Conservation (phyloP, 92 coral and sea anemone genomes). For the Blastomussa wellsi region DNA sequence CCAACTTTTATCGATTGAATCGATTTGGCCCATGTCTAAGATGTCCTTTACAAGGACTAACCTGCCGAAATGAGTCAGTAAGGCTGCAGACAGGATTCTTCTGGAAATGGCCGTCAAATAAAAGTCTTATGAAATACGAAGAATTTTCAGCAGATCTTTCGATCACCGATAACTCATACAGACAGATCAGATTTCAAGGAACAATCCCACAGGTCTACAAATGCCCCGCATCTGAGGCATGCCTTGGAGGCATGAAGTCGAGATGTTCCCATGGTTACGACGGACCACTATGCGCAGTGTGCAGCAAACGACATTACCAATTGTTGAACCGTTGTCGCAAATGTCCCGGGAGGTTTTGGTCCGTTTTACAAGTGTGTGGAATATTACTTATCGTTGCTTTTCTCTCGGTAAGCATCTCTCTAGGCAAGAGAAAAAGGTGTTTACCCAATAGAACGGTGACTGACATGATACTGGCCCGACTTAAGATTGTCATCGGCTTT, state of each 20-base stretch:
- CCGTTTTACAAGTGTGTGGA: conserved; percentile 42
- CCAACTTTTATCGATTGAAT: conserved; percentile 49
- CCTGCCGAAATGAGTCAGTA: conserved; percentile 50
- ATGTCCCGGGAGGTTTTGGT: conserved; percentile 57
- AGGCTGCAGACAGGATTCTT: conserved; percentile 45
- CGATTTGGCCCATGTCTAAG: conserved; percentile 47
- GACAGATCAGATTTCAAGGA: conserved; percentile 9
- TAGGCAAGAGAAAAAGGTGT: conserved; percentile 29
- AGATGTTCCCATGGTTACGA: conserved; percentile 59
- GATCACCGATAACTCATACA: conserved; percentile 34
- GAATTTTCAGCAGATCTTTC: conserved; percentile 33
- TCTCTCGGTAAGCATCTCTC: conserved; percentile 24
- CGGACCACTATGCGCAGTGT: conserved; percentile 67
- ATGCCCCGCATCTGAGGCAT: conserved; percentile 56
- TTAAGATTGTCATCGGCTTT: conserved; percentile 64
- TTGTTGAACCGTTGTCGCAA: conserved; percentile 48
- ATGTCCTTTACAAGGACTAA: conserved; percentile 40
- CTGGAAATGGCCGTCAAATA: conserved; percentile 58
- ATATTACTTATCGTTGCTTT: conserved; percentile 14
- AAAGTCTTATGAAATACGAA: conserved; percentile 32
- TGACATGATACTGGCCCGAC: conserved; percentile 53
- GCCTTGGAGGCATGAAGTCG: conserved; percentile 68
- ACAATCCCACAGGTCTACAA: conserved; percentile 44
- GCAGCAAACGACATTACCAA: conserved; percentile 40
- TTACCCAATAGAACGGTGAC: conserved; percentile 22